Percentiles rank a stretch among this genome's conserved stretches.
Conservation (phyloP, 2,888 invertebrate species). For the Apamea anceps region DNA sequence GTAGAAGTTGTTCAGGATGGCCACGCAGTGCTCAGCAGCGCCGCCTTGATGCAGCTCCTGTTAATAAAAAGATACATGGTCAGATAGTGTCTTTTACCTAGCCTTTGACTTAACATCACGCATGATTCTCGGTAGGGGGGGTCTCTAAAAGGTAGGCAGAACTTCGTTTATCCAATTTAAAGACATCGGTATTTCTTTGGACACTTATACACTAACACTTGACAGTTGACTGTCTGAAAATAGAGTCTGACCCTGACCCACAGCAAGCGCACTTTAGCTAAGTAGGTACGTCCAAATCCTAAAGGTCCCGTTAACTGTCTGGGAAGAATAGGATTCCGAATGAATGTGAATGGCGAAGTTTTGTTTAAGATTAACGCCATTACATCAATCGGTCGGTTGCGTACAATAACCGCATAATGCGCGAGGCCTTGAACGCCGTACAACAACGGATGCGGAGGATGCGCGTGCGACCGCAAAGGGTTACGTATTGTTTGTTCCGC, state of each 20-base stretch:
- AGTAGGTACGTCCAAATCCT: neutral
- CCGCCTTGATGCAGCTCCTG: conserved; percentile 95
- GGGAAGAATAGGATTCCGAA: conserved; percentile 46
- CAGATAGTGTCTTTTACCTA: neutral
- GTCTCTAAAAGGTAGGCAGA: neutral
- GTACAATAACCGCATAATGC: conserved; percentile 70
- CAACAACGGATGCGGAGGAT: conserved; percentile 80
- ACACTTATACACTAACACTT: neutral
- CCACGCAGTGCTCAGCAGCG: conserved; percentile 96
- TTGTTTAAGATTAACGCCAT: conserved; percentile 66
- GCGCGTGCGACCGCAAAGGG: conserved; percentile 77
- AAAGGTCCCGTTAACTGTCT: conserved; percentile 28
- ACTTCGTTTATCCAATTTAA: neutral
- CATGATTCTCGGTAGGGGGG: neutral
- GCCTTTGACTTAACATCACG: neutral
- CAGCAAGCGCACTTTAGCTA: neutral
- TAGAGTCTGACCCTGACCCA: neutral
- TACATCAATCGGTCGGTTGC: conserved; percentile 66
- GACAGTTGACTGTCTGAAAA: neutral
- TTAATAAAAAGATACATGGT: conserved; percentile 1
- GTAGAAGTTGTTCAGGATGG: conserved; percentile 96
- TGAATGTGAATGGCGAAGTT: conserved; percentile 58
- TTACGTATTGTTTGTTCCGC: conserved; percentile 80
- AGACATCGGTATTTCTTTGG: neutral
- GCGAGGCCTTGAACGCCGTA: conserved; percentile 77